Base-by-base conservation (phyloP, 2,113 vertebrate species). In the Oophaga pumilio region DNA sequence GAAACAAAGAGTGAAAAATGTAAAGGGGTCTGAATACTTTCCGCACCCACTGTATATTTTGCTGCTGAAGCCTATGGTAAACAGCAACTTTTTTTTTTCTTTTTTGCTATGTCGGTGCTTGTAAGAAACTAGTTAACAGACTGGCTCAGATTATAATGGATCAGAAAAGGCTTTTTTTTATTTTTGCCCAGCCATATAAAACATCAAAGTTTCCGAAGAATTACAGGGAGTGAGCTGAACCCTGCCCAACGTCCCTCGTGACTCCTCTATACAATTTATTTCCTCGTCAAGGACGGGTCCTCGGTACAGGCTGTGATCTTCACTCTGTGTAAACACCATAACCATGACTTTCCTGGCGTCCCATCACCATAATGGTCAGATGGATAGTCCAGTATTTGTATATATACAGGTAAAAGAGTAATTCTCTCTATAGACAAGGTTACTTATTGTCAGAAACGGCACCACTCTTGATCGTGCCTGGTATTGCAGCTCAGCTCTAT, bases 111-210 rank as follows among this genome's bases (percentile, higher is more conserved):
- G 26, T 33, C 15, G 1, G 68, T 2, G 17, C 13, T 71, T 71
- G 26, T 28, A 50, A 74, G 8, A 49, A 57, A 79, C 52, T 68
- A 15, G 50, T 60, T 66, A 66, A n/a, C 50, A 22, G 60, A 33
- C n/a, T 24, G 6, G 22, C 33, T 49, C 11, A 8, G 28, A 49
- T 33, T 4, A 22, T 64, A 64, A 50, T n/a, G 43, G 80, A 33
- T 50, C 11, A 1, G 28, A 50, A 68, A 66, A 82, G 53, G 49
- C 8, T 28, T 17, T 83, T 17, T 83, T 69, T 69, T 83, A 50
- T 26, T 64, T 83, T 83, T 24, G 62, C 33, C 43, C 1, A 50
- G 71, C n/a, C 81, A 53, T 50, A 68, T 69, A 83, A 83, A 83
- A 83, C 62, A 52, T 68, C 43, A 52, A 83, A 83, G 43, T 53